A percentile compares a stretch with the other conserved stretches of the same genome.
Conservation (phyloP, 1,140 invertebrate species). For the Drosophila pandora region DNA sequence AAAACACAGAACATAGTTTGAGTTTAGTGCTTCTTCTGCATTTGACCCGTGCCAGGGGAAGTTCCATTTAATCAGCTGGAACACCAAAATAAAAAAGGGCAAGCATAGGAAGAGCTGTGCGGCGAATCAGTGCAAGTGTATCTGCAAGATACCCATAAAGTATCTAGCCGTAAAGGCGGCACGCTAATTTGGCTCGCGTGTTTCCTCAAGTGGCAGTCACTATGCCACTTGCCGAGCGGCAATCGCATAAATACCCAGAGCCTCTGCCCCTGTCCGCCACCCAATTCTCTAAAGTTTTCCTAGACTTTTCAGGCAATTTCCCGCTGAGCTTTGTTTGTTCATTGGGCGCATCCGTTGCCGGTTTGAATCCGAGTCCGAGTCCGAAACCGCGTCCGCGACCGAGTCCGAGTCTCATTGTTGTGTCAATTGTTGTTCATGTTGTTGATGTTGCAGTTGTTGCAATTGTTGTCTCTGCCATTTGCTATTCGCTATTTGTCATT, state of each 20-base stretch:
- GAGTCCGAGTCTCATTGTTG: slow-evolving; percentile 67
- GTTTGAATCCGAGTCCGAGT: slow-evolving; percentile 28
- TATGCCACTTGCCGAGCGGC: slow-evolving; percentile 76
- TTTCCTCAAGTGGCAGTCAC: slow-evolving; percentile 80
- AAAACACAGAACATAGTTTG: slow-evolving; percentile 24
- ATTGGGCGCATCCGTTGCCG: slow-evolving; percentile 81
- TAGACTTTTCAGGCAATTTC: slow-evolving; percentile 72
- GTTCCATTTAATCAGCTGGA: slow-evolving; percentile 69
- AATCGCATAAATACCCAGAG: slow-evolving; percentile 73
- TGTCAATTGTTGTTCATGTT: slow-evolving; percentile 77
- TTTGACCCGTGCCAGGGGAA: slow-evolving; percentile 62
- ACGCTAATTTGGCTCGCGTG: slow-evolving; percentile 80
- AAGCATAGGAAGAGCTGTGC: slow-evolving; percentile 18
- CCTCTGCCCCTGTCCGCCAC: slow-evolving; percentile 1
- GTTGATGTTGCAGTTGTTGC: slow-evolving; percentile 41
- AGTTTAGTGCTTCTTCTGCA: slow-evolving; percentile 25
- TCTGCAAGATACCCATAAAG: slow-evolving; percentile 64
- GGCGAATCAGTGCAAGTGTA: slow-evolving; percentile 62
- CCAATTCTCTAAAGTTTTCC: slow-evolving; percentile 23
- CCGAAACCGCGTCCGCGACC: slow-evolving; percentile 16
- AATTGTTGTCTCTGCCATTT: slow-evolving; percentile 33
- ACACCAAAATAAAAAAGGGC: slow-evolving; percentile 21
- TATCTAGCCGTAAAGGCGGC: slow-evolving; percentile 66
- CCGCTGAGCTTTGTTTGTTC: slow-evolving; percentile 80
- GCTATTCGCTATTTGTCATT: slow-evolving; percentile 62